Evolutionary conservation across 2,113 vertebrate species (phyloP).

Genomic region (Centropus bengalensis): DNA sequence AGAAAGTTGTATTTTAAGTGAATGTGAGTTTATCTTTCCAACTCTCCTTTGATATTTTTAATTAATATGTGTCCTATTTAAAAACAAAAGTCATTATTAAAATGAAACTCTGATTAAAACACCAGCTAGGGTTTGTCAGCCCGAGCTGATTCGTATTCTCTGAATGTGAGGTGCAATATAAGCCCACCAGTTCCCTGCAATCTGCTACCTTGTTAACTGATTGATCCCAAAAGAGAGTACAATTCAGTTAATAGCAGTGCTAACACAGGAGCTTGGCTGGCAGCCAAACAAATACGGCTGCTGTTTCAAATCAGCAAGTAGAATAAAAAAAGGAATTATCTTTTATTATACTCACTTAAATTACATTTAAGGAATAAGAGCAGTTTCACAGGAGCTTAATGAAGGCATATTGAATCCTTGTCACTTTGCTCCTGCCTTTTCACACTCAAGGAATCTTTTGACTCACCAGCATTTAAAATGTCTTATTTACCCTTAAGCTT

Average conservation of each 20-base stretch:
- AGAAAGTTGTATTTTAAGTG: not conserved
- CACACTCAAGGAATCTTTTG: not conserved
- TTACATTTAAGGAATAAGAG: conserved; percentile 30
- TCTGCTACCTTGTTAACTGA: conserved; percentile 27
- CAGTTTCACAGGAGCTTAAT: not conserved
- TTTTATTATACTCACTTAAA: conserved; percentile 42
- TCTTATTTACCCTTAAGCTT: not conserved
- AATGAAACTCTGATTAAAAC: not conserved
- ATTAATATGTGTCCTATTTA: not conserved
- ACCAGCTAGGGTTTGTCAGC: not conserved
- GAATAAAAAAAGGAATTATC: not conserved
- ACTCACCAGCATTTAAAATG: not conserved
- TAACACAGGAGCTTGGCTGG: not conserved
- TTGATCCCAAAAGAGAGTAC: conserved; percentile 40
- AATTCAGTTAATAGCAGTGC: not conserved
- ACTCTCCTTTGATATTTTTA: not conserved
- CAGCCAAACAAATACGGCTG: not conserved
- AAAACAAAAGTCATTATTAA: not conserved
- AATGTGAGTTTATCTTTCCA: not conserved
- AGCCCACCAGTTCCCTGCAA: not conserved
- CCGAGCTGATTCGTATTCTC: not conserved
- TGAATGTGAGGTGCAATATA: not conserved
- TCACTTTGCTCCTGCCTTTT: conserved; percentile 7
- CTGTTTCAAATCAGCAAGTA: not conserved
- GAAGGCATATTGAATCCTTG: not conserved